phyloP scores from a whole-genome alignment of 1,140 invertebrate genomes.

The Halotydeus destructor region DNA sequence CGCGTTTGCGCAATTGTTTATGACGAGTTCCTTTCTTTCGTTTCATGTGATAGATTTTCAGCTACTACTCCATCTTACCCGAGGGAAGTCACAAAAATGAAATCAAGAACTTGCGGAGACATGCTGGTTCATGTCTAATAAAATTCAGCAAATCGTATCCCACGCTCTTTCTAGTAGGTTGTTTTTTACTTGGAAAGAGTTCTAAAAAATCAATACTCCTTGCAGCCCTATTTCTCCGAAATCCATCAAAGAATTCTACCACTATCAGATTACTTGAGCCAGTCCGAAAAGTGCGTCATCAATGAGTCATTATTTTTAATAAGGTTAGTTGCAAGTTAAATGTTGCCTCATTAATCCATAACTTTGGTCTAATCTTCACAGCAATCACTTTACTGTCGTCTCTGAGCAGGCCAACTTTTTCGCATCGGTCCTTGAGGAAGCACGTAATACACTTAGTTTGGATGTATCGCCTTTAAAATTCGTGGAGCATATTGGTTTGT shows the following conservation, averaged over 20 bases:
- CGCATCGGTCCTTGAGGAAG: background rate
- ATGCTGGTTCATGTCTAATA: constrained; percentile 67
- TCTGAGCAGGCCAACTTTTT: background rate
- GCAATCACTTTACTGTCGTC: constrained; percentile 1
- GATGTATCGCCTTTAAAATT: background rate
- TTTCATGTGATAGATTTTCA: constrained; percentile 56
- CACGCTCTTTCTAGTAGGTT: background rate
- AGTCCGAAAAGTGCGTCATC: too few species aligned
- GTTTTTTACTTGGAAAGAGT: background rate
- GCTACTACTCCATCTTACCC: constrained; percentile 34
- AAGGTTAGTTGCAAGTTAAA: too few species aligned
- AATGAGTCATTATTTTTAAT: too few species aligned
- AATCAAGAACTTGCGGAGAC: constrained; percentile 60
- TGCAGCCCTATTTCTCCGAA: too few species aligned
- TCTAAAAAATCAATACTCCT: too few species aligned
- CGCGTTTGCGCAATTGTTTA: constrained; percentile 3
- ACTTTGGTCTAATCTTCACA: background rate
- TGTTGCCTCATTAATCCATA: too few species aligned
- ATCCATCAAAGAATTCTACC: too few species aligned
- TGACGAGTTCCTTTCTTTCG: constrained; percentile 14
- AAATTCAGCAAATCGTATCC: constrained; percentile 34
- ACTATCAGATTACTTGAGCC: too few species aligned
- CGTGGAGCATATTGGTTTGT: constrained; percentile 2
- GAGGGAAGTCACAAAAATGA: constrained; percentile 40
- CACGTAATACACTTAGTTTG: background rate